A percentile compares a stretch with the other conserved stretches of the same genome.
These are phyloP conservation scores for Archocentrus centrarchus DNA, from an alignment of 2,113 vertebrate genomes.

Conservation along the genomic window DNA sequence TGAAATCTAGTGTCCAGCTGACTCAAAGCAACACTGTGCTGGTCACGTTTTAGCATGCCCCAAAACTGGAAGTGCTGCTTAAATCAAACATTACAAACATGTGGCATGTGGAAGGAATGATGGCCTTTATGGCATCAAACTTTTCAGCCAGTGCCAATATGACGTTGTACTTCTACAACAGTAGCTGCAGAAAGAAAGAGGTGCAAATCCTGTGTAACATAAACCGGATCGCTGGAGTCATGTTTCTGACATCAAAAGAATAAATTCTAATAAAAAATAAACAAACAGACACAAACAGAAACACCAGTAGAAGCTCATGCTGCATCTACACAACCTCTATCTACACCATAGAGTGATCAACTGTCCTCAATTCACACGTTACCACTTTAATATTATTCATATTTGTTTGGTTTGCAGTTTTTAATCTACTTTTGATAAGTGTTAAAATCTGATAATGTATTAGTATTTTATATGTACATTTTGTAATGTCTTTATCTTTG, in stretches of 20 bases:
- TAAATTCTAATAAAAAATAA: not conserved
- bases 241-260: not conserved
- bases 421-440: not conserved
- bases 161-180: not conserved
- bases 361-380: not conserved
- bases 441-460: not conserved
- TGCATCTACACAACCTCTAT: not conserved
- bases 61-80: not conserved
- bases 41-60: not conserved
- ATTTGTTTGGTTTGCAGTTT: not conserved
- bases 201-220: not conserved
- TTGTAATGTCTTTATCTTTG: not conserved
- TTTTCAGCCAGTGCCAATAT: not conserved
- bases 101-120: not conserved
- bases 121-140: not conserved
- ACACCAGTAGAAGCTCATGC: slow-evolving; percentile 19
- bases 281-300: slow-evolving; percentile 25
- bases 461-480: not conserved
- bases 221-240: not conserved
- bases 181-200: not conserved
- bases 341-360: not conserved
- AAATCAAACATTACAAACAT: not conserved
- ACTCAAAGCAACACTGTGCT: not conserved
- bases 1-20: not conserved
- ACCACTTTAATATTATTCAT: not conserved